These are phyloP conservation scores for Onychostruthus taczanowskii DNA, from an alignment of 2,113 vertebrate genomes.

Conservation along the genomic window DNA sequence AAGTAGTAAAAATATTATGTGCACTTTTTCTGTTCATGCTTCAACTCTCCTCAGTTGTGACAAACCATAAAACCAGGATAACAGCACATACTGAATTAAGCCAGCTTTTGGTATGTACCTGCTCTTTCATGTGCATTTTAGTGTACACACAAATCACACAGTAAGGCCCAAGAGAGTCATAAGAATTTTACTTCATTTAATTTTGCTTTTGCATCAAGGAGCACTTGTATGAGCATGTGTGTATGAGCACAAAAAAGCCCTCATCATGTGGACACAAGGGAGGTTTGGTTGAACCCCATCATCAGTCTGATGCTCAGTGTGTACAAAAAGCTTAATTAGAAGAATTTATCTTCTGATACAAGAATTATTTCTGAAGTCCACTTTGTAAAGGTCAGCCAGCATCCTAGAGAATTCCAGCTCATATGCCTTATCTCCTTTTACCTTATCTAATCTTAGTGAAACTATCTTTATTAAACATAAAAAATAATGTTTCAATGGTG, in stretches of 20 bases:
- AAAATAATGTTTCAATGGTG: neutral
- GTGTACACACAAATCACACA: neutral
- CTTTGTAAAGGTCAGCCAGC: neutral
- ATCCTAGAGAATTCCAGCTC: neutral
- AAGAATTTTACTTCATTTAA: neutral
- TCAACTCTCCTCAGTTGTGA: neutral
- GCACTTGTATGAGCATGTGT: neutral
- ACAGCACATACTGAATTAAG: neutral
- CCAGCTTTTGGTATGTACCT: neutral
- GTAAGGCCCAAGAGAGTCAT: neutral
- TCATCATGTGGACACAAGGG: neutral
- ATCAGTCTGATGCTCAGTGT: neutral
- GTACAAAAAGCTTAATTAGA: neutral
- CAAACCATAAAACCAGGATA: neutral
- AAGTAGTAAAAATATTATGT: neutral
- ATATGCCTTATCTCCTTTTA: neutral
- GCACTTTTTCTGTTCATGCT: neutral
- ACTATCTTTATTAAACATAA: neutral
- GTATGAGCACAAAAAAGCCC: neutral
- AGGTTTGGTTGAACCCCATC: neutral
- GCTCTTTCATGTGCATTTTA: neutral
- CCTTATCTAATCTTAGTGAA: neutral
- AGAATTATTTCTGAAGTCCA: neutral
- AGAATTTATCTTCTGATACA: neutral
- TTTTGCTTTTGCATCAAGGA: neutral